These are phyloP conservation scores for Polyploca ridens DNA, from an alignment of 2,888 invertebrate genomes.

Conservation along the genomic window DNA sequence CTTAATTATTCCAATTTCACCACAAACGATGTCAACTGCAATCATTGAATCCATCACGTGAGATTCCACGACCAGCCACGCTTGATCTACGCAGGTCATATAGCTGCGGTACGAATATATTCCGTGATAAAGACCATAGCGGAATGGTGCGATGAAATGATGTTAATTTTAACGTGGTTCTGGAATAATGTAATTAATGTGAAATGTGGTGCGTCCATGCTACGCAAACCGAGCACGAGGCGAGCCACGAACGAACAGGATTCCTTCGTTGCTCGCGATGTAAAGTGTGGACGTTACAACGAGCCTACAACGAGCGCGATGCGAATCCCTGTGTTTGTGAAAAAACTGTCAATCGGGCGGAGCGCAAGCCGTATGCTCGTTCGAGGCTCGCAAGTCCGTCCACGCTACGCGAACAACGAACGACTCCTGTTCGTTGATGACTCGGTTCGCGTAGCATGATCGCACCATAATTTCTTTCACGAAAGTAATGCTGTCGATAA, in stretches of 20 bases:
- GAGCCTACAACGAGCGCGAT: too few relatives aligned
- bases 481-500: neutral
- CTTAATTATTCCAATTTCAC: conserved; percentile 48
- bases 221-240: too few relatives aligned
- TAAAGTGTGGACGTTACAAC: too few relatives aligned
- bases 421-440: too few relatives aligned
- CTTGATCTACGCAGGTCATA: conserved; percentile 26
- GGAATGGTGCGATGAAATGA: conserved; percentile 30
- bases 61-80: conserved; percentile 25
- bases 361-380: too few relatives aligned
- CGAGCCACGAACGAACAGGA: too few relatives aligned
- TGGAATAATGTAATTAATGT: conserved; percentile 33
- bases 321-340: too few relatives aligned
- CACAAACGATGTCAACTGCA: conserved; percentile 56
- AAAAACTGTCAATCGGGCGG: too few relatives aligned
- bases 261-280: too few relatives aligned
- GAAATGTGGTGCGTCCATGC: conserved; percentile 3
- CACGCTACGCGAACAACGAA: too few relatives aligned
- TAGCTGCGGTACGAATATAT: conserved; percentile 11
- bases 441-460: too few relatives aligned
- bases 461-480: conserved; percentile 16
- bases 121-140: conserved; percentile 13
- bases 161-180: conserved; percentile 40
- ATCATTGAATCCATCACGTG: conserved; percentile 52
- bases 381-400: too few relatives aligned